Evolutionary conservation across 53 echinoderm and acorn worm species (phyloP).

Genomic region (Mesocentrotus franciscanus): DNA sequence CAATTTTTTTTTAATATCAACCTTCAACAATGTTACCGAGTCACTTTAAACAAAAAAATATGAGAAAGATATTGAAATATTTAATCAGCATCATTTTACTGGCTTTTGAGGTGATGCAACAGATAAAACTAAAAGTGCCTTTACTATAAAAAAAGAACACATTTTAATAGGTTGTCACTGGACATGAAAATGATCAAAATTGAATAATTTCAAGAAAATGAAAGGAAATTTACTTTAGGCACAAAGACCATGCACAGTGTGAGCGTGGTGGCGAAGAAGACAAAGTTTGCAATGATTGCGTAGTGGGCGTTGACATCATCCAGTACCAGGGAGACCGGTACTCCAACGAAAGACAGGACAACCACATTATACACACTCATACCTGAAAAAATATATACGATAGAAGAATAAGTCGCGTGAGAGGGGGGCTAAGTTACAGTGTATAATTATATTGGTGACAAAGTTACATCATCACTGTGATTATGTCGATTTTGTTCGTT

Average conservation of each 20-base stretch:
- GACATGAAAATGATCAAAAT: background rate
- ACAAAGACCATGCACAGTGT: slow-evolving; percentile 91
- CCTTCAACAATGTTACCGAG: no score
- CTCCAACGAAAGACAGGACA: slow-evolving; percentile 85
- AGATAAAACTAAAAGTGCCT: no score
- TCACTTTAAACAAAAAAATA: no score
- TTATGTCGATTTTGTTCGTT: no score
- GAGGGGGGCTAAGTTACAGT: background rate
- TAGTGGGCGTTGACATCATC: slow-evolving; percentile 85
- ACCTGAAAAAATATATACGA: slow-evolving; percentile 59
- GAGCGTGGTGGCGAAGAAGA: slow-evolving; percentile 87
- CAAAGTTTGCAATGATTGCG: slow-evolving; percentile 82
- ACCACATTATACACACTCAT: slow-evolving; percentile 96
- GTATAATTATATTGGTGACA: no score
- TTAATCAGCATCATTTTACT: background rate
- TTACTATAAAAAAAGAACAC: background rate
- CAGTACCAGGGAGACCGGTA: slow-evolving; percentile 83
- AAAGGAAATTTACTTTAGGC: slow-evolving; percentile 78
- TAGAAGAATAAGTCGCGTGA: background rate
- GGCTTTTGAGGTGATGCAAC: no score
- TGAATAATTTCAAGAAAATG: background rate
- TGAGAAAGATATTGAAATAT: background rate
- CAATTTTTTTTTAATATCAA: no score
- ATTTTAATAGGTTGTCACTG: background rate
- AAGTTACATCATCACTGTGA: no score